A percentile compares a stretch with the other conserved stretches of the same genome.
Evolutionary conservation across 2,888 invertebrate genomes (phyloP).

Genomic region (Troides oblongomaculatus): DNA sequence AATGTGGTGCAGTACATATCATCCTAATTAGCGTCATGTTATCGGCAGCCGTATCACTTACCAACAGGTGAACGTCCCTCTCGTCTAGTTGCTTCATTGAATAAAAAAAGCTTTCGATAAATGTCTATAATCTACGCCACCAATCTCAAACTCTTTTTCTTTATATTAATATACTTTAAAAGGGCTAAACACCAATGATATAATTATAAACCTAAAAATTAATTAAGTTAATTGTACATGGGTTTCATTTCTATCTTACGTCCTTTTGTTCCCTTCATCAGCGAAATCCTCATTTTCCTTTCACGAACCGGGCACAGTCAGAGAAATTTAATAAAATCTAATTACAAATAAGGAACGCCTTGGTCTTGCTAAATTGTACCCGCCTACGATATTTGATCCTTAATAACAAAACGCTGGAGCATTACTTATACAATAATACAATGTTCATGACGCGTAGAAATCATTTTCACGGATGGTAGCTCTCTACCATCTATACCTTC

Average conservation of each 20-base stretch:
- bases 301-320: conserved; percentile 14
- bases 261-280: conserved; percentile 18
- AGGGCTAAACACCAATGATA: neutral
- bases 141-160: neutral
- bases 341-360: conserved; percentile 18
- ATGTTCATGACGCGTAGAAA: neutral
- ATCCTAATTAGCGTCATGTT: too few species aligned
- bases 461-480: neutral
- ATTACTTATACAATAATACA: neutral
- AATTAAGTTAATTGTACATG: conserved; percentile 18
- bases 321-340: conserved; percentile 25
- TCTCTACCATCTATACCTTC: neutral
- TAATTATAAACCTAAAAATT: neutral
- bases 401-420: conserved; percentile 3
- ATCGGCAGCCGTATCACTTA: too few species aligned
- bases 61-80: too few species aligned
- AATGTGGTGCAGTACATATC: too few species aligned
- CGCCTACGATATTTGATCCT: conserved; percentile 9
- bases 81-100: too few species aligned
- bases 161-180: neutral
- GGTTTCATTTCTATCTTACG: conserved; percentile 8
- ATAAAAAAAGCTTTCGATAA: too few species aligned
- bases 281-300: conserved; percentile 21
- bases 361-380: conserved; percentile 13
- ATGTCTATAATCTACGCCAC: too few species aligned